phyloP scores from a whole-genome alignment of 2,797 vertebrate genomes.

The Chaetodon trifasciatus region DNA sequence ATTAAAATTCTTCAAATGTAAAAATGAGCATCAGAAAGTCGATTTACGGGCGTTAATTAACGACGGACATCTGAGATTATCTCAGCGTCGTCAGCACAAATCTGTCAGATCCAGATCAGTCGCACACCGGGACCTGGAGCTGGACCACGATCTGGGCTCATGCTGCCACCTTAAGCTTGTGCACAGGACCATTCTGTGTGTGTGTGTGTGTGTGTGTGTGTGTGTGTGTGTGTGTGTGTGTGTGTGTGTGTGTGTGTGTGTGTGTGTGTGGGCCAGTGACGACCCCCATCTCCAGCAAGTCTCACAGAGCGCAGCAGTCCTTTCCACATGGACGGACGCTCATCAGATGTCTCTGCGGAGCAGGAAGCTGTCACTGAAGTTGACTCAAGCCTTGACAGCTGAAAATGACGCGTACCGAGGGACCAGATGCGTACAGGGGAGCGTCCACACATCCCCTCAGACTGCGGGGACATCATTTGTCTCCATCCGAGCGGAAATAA shows the following conservation, averaged over 20 bases:
- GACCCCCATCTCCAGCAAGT: conserved; percentile 2
- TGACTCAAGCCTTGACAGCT: conserved; percentile 49
- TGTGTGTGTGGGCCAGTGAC: neutral
- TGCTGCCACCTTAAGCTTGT: neutral
- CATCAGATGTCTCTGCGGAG: conserved; percentile 38
- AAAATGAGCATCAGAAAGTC: no score
- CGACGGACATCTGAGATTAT: no score
- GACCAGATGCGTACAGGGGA: conserved; percentile 22
- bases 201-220: neutral
- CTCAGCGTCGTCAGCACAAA: no score
- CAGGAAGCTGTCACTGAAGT: conserved; percentile 47
- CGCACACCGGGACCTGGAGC: no score
- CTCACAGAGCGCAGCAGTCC: neutral
- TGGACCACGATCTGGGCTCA: no score
- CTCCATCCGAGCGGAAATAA: conserved; percentile 41
- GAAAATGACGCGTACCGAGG: conserved; percentile 33
- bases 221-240: neutral
- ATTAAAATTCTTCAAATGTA: no score
- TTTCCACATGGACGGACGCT: conserved; percentile 53
- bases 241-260: conserved; percentile 1
- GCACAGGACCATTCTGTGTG: neutral
- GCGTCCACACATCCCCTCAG: conserved; percentile 8
- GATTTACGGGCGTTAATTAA: no score
- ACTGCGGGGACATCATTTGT: conserved; percentile 16
- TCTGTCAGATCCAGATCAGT: no score